Percentiles rank a stretch among this genome's conserved stretches.
Evolutionary conservation across 2,888 invertebrate species (phyloP).

Genomic region (Lochmaea capreae): DNA sequence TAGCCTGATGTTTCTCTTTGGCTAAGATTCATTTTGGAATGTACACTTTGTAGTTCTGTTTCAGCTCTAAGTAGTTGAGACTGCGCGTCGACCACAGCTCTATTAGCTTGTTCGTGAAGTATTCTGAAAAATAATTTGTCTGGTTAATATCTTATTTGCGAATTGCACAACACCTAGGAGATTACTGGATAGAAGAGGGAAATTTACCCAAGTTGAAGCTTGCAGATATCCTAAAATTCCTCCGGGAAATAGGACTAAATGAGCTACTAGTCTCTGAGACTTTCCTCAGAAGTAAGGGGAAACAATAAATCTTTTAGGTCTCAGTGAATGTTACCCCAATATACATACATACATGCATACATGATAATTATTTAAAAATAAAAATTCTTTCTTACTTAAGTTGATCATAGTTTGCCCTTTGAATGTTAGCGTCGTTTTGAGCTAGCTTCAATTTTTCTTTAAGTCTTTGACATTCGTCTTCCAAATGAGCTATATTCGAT

Average conservation of each 20-base stretch:
- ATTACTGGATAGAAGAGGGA: too few relatives aligned
- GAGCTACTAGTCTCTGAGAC: too few relatives aligned
- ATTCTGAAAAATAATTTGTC: conserved; percentile 66
- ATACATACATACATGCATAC: too few relatives aligned
- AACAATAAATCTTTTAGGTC: too few relatives aligned
- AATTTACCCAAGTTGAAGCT: too few relatives aligned
- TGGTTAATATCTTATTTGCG: neutral
- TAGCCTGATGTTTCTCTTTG: conserved; percentile 58
- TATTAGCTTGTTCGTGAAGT: conserved; percentile 82
- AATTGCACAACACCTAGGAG: too few relatives aligned
- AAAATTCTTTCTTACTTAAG: conserved; percentile 66
- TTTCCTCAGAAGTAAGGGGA: too few relatives aligned
- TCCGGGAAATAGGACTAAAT: too few relatives aligned
- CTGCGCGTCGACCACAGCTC: conserved; percentile 76
- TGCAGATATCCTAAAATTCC: too few relatives aligned
- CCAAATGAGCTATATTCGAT: conserved; percentile 68
- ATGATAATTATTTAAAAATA: neutral
- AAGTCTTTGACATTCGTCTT: conserved; percentile 69
- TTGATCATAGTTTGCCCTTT: conserved; percentile 70
- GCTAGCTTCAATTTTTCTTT: conserved; percentile 67
- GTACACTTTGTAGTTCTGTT: conserved; percentile 72
- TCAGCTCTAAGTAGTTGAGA: conserved; percentile 74
- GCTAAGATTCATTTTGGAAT: conserved; percentile 63
- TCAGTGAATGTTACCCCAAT: too few relatives aligned
- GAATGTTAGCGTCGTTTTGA: conserved; percentile 69